Evolutionary conservation across 2,797 vertebrate genomes (phyloP).

Genomic region (Anguilla marmorata): DNA sequence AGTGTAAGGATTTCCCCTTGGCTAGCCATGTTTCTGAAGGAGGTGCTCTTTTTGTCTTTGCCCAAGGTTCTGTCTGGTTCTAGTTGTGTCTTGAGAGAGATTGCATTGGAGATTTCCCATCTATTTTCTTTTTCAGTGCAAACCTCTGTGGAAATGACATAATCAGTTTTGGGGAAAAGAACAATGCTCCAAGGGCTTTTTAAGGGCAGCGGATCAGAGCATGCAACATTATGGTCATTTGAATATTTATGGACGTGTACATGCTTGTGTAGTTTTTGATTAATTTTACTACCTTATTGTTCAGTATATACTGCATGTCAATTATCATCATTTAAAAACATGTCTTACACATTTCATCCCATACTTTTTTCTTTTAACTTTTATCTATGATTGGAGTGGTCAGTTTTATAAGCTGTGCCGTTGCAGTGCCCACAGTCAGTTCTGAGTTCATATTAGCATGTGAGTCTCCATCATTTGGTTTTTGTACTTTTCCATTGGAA

Average conservation of each 20-base stretch:
- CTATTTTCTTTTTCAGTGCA: not conserved
- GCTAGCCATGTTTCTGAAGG: constrained; percentile 37
- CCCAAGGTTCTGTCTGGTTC: constrained; percentile 23
- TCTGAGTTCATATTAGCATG: not conserved
- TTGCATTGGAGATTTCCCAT: not conserved
- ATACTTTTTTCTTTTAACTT: constrained; percentile 13
- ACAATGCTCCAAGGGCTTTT: not conserved
- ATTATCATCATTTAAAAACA: too few relatives aligned
- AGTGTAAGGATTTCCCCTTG: constrained; percentile 21
- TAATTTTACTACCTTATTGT: not conserved
- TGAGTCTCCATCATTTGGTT: not conserved
- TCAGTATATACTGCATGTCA: too few relatives aligned
- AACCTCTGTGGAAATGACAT: not conserved
- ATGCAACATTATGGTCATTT: constrained; percentile 55
- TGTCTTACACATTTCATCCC: too few relatives aligned
- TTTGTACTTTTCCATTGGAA: constrained; percentile 49
- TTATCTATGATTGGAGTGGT: constrained; percentile 46
- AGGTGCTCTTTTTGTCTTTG: constrained; percentile 34
- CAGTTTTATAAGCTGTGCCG: too few relatives aligned
- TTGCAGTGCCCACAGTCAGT: not conserved
- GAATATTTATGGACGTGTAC: constrained; percentile 49
- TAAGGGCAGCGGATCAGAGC: constrained; percentile 74
- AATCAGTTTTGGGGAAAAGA: not conserved
- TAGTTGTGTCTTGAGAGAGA: constrained; percentile 29
- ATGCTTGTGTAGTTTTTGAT: constrained; percentile 51